These are phyloP conservation scores for Lumbricus terrestris DNA, from an alignment of 2,888 invertebrate genomes.

Conservation along the genomic window DNA sequence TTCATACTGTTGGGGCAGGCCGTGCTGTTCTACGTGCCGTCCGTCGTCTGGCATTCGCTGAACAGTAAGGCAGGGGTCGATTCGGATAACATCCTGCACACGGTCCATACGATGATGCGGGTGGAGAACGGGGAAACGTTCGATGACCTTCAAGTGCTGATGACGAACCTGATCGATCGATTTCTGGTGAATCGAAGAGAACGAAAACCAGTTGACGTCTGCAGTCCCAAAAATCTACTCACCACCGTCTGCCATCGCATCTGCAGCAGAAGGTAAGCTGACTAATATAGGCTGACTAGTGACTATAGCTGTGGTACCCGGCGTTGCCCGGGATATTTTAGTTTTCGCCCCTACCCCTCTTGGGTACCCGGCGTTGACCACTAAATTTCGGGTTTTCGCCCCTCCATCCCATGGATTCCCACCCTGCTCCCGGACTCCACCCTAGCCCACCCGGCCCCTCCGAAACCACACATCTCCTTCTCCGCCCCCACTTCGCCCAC, in stretches of 20 bases:
- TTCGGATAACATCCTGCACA: conserved; percentile 33
- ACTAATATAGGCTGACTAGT: no score
- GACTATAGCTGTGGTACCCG: no score
- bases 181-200: conserved; percentile 26
- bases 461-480: no score
- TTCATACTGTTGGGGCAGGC: conserved; percentile 54
- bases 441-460: no score
- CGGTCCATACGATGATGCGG: conserved; percentile 22
- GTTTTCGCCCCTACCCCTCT: no score
- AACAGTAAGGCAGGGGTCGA: conserved; percentile 47
- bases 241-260: background rate
- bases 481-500: no score
- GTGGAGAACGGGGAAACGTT: conserved; percentile 25
- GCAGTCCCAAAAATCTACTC: background rate
- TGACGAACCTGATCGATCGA: conserved; percentile 35
- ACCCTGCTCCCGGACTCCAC: no score
- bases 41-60: conserved; percentile 57
- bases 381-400: no score
- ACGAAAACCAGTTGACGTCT: background rate
- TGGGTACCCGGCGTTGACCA: no score
- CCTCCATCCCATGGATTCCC: no score
- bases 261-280: background rate
- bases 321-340: no score
- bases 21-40: conserved; percentile 57
- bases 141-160: conserved; percentile 23